phyloP scores from a whole-genome alignment of 2,797 vertebrate genomes.

The Notamacropus eugenii region DNA sequence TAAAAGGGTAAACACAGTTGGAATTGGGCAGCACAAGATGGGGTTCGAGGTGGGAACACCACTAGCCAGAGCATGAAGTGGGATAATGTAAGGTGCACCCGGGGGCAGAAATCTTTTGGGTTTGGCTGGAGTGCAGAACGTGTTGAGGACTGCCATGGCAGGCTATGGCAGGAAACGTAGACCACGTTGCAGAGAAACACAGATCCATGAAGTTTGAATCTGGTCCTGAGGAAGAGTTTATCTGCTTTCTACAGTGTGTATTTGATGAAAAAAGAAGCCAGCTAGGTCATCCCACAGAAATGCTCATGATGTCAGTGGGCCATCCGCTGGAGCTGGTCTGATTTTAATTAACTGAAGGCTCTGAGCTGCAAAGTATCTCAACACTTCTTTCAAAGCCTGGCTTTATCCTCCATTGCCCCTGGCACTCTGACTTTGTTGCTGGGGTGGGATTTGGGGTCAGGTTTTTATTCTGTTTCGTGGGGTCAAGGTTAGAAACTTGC shows the following conservation, averaged over 20 bases:
- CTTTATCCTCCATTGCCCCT: neutral
- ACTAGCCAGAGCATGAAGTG: neutral
- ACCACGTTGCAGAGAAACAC: neutral
- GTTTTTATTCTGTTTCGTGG: neutral
- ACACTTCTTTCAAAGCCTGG: neutral
- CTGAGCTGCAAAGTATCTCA: neutral
- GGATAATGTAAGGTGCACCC: neutral
- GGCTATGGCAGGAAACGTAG: neutral
- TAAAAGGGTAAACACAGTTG: neutral
- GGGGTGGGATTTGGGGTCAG: neutral
- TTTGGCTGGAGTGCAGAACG: neutral
- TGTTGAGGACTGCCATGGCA: neutral
- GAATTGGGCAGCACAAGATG: neutral
- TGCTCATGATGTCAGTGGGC: neutral
- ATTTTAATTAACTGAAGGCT: neutral
- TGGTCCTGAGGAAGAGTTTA: neutral
- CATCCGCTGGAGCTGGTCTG: neutral
- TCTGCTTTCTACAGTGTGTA: neutral
- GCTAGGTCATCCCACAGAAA: neutral
- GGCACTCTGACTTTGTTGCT: neutral
- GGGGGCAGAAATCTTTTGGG: neutral
- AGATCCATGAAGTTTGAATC: neutral
- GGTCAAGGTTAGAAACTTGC: neutral
- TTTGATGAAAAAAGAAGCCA: neutral
- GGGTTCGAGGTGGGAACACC: neutral